A percentile compares a stretch with the other conserved stretches of the same genome.
Evolutionary conservation across 2,113 vertebrate genomes (phyloP).

Genomic region (Pygoscelis antarcticus): DNA sequence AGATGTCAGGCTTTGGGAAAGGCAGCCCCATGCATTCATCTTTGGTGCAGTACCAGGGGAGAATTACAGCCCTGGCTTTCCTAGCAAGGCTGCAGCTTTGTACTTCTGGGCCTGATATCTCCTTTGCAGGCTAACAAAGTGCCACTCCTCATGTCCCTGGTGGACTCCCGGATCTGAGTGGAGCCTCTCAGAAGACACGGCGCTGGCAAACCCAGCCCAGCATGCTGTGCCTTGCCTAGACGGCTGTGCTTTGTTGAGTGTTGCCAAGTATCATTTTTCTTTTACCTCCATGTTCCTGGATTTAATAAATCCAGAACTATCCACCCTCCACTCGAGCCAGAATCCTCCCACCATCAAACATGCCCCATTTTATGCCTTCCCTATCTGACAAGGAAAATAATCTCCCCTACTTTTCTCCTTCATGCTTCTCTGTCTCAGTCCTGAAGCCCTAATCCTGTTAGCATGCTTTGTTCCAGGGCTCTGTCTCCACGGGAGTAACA

Average conservation of each 20-base stretch:
- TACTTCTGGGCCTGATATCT: slow-evolving; percentile 1
- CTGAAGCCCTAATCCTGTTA: slow-evolving; percentile 82
- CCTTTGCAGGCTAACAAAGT: background rate
- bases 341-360: slow-evolving; percentile 27
- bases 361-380: slow-evolving; percentile 39
- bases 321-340: background rate
- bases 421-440: slow-evolving; percentile 74
- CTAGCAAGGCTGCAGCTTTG: slow-evolving; percentile 10
- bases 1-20: background rate
- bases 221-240: background rate
- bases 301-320: slow-evolving; percentile 60
- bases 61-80: background rate
- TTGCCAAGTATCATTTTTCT: slow-evolving; percentile 50
- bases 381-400: slow-evolving; percentile 50
- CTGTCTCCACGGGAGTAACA: slow-evolving; percentile 71
- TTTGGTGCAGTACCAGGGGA: slow-evolving; percentile 41
- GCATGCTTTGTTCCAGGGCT: slow-evolving; percentile 73
- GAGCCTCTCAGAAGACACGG: slow-evolving; percentile 1
- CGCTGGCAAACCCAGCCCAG: slow-evolving; percentile 20
- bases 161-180: slow-evolving; percentile 13
- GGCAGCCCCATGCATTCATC: background rate
- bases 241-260: background rate
- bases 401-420: slow-evolving; percentile 68
- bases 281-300: slow-evolving; percentile 48
- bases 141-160: background rate